Base-by-base conservation (phyloP, 2,888 invertebrate genomes). In the Cyaniris semiargus region DNA sequence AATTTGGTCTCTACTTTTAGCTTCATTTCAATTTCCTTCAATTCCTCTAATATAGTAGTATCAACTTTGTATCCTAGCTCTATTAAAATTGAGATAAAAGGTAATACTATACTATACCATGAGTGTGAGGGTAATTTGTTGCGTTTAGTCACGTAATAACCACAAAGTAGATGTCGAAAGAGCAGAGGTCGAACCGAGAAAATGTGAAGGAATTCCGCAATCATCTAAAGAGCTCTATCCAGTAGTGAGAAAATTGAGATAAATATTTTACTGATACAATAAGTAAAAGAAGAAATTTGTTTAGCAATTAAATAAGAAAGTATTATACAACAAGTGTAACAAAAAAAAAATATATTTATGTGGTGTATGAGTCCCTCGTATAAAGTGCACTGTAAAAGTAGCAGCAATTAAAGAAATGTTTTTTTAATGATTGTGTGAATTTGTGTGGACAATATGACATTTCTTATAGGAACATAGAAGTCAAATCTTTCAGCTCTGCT, bases 71-170 rank as follows among this genome's bases (percentile, higher is more conserved):
- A 66, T 60, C 13, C 66, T 27, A 15, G 13, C 66, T 13, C 5
- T 66, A 23, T 66, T 66, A 1, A 66, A 66, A 13, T 66, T 66
- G 66, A 27, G 15, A 15, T 13, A 27, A 60, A 23, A 23, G 10
- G 7, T 21, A 21, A 60, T 23, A 3, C 60, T 27, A 27, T 66
- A 60, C 21, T 8, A 15, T 15, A 66, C 66, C 66, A 60, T 23
- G 23, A 66, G 66, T 66, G 31, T 13, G 15, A 15, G 27, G 18
- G 18, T 31, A 66, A 66, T 66, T 66, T 31, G 66, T 27, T 27
- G 66, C 18, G 66, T 66, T 66, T 66, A 23, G 60, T 60, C 66
- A 66, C 66, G 66, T 66, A 66, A 66, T 66, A 66, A 66, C 66
- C 27, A 66, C 66, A 66, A 66, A 66, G 27, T 66, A 18, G 66